Evolutionary conservation across 2,113 vertebrate genomes (phyloP).

Genomic region (Ptychochromis oligacanthus): DNA sequence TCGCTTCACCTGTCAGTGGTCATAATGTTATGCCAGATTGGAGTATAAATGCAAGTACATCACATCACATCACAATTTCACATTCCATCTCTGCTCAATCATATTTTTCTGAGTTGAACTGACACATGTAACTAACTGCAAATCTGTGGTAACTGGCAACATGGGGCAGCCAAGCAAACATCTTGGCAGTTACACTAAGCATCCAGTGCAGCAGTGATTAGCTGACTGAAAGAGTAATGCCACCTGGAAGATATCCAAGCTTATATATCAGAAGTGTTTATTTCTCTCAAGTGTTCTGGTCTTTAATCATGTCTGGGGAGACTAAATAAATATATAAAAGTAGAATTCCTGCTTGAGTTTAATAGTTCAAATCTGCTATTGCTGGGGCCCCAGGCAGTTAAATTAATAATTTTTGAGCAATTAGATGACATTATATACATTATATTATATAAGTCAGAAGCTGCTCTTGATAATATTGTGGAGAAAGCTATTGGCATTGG

Average conservation of each 20-base stretch:
- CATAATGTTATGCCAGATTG: too few relatives aligned
- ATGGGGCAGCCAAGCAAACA: background rate
- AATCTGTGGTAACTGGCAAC: constrained; percentile 1
- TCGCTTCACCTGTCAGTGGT: too few relatives aligned
- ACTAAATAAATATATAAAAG: constrained; percentile 52
- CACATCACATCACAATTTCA: background rate
- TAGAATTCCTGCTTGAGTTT: constrained; percentile 26
- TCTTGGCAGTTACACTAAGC: background rate
- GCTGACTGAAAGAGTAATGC: constrained; percentile 40
- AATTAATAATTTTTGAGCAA: background rate
- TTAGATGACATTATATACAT: too few relatives aligned
- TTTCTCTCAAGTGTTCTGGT: constrained; percentile 43
- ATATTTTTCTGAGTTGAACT: background rate
- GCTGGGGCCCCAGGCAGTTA: background rate
- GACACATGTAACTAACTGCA: background rate
- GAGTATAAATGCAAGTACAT: too few relatives aligned
- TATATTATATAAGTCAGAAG: too few relatives aligned
- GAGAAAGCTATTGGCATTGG: too few relatives aligned
- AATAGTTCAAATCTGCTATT: constrained; percentile 25
- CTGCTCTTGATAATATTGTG: too few relatives aligned
- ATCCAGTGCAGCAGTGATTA: constrained; percentile 17
- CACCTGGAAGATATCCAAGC: constrained; percentile 54
- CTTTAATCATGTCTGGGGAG: constrained; percentile 53
- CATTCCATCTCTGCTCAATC: background rate
- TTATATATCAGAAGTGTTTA: constrained; percentile 63